Base-by-base conservation (phyloP, 53 echinoderm and acorn worm genomes). In the Mesocentrotus franciscanus region DNA sequence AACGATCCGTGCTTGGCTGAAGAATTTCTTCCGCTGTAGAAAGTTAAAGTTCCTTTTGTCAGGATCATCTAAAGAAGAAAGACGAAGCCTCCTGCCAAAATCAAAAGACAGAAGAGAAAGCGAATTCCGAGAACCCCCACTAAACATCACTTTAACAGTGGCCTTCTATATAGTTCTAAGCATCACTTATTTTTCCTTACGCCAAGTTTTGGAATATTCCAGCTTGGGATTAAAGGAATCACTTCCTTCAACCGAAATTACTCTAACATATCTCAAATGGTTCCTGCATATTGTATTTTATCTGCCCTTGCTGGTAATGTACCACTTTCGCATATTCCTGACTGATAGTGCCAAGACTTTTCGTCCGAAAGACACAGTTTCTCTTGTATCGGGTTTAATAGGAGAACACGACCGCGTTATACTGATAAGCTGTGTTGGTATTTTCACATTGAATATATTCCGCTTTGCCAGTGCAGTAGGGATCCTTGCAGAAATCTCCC, bases 371-470 rank as follows among this genome's bases (percentile, higher is more conserved):
- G 4, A 60, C 1, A 60, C 32, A 5, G 60, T 93, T 1, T 93
- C 93, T 58, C 30, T 93, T 39, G 56, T 93, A 0, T 58, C 75
- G 30, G 93, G 93, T 9, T 56, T 93, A 11, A 60, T 93, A 3
- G 93, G 58, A 26, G 13, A 81, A 20, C 93, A 93, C 20, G 93
- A 93, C 81, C 57, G 81, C 7, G 22, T 94, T 10, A 61, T 94
- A 5, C 29, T 94, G 14, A 61, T 94, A 1, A 85, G 94, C 85
- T 85, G 68, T 15, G 4, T 66, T 12, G 85, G 85, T 34, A 68
- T 32, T n/a, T 94, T 94, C 66, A 85, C 85, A 2, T 84, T 85
- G 32, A 94, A 94, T 32, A 64, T 85, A 61, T 64, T 94, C 61
- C 94, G 94, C n/a, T 29, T 94, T 7, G 70, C 56, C 20, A 34